phyloP scores from a whole-genome alignment of 2,888 invertebrate genomes.

The Lasioglossum zephyrum region DNA sequence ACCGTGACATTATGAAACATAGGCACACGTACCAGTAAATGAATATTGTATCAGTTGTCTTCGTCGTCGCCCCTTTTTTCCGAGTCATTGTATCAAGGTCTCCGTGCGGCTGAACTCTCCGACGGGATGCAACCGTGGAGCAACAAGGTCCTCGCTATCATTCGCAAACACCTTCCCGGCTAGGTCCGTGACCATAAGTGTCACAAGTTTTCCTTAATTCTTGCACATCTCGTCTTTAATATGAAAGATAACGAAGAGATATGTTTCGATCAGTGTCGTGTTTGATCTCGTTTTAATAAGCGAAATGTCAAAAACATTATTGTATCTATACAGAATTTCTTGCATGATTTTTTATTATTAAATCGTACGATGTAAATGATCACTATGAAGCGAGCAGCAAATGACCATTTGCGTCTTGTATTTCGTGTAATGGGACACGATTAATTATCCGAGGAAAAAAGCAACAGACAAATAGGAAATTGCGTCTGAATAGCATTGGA shows the following conservation, averaged over 20 bases:
- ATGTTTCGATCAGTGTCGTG: neutral
- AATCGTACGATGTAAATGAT: neutral
- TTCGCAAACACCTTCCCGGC: neutral
- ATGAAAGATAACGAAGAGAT: neutral
- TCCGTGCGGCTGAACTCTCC: conserved; percentile 59
- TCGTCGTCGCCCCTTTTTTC: conserved; percentile 64
- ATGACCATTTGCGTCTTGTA: neutral
- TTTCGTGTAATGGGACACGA: neutral
- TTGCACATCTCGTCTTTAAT: neutral
- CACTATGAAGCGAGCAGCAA: neutral
- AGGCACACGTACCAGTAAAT: conserved; percentile 73
- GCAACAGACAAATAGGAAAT: neutral
- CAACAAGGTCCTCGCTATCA: conserved; percentile 53
- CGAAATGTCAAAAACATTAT: neutral
- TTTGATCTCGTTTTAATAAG: neutral
- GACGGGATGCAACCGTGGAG: conserved; percentile 58
- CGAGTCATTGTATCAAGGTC: conserved; percentile 69
- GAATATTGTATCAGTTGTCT: conserved; percentile 75
- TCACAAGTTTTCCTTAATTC: neutral
- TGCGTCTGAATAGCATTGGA: conserved; percentile 17
- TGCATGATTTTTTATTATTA: neutral
- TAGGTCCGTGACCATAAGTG: neutral
- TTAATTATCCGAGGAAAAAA: neutral
- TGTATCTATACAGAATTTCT: neutral
- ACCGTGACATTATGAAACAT: conserved; percentile 73